phyloP scores from a whole-genome alignment of 2,113 vertebrate genomes.

The Poecilia latipinna region DNA sequence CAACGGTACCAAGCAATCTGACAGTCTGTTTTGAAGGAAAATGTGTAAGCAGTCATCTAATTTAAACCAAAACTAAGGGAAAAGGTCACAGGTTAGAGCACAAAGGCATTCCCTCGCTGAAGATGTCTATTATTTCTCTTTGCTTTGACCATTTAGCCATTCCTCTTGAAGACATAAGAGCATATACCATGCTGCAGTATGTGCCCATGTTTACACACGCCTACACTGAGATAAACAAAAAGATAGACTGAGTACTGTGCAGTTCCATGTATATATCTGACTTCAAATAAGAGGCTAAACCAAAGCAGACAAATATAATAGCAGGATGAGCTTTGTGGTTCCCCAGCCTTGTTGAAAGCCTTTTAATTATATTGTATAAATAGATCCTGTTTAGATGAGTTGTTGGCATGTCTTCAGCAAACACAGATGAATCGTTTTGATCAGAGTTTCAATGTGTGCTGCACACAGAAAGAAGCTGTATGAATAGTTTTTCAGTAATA shows the following conservation, averaged over 20 bases:
- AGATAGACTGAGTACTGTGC: slow-evolving; percentile 19
- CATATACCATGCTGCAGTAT: not conserved
- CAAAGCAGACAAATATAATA: slow-evolving; percentile 27
- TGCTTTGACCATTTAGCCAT: not conserved
- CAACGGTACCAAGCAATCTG: not conserved
- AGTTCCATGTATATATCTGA: slow-evolving; percentile 12
- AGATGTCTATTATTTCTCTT: slow-evolving; percentile 18
- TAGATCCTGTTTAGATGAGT: slow-evolving; percentile 9
- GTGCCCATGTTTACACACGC: slow-evolving; percentile 8
- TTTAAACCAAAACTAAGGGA: slow-evolving; percentile 8
- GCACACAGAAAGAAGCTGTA: not conserved
- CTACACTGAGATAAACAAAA: slow-evolving; percentile 9
- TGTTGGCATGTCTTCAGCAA: slow-evolving; percentile 32
- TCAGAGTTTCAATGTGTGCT: slow-evolving; percentile 18
- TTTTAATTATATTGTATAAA: slow-evolving; percentile 17
- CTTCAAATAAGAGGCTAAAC: slow-evolving; percentile 26
- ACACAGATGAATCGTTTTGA: slow-evolving; percentile 31
- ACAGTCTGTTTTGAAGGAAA: slow-evolving; percentile 14
- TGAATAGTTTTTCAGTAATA: slow-evolving; percentile 12
- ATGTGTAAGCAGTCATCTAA: not conserved
- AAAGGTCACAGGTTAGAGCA: not conserved
- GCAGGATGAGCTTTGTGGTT: slow-evolving; percentile 6
- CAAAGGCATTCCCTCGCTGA: not conserved
- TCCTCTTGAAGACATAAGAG: not conserved
- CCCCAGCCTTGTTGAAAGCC: not conserved